These are phyloP conservation scores for Cossypha heuglini DNA, from an alignment of 2,797 vertebrate species.

Conservation along the genomic window DNA sequence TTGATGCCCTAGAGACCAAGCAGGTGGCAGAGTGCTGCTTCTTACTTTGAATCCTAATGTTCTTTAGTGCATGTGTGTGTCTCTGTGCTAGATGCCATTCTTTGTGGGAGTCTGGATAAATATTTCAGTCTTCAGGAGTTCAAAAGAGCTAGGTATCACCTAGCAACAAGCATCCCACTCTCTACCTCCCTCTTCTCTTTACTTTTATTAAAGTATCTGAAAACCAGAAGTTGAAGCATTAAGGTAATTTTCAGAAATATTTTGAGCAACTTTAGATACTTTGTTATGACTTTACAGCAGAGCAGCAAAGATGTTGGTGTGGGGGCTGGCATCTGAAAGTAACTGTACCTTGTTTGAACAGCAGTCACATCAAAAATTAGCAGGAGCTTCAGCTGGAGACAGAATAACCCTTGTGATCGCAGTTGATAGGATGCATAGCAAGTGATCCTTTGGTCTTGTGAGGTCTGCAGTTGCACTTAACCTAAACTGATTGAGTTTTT, in stretches of 20 bases:
- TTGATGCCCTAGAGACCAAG: not conserved
- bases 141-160: constrained; percentile 55
- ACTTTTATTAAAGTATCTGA: constrained; percentile 59
- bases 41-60: not conserved
- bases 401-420: not conserved
- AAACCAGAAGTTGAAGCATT: constrained; percentile 48
- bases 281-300: not conserved
- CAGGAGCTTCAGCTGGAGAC: not conserved
- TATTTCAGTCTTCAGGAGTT: constrained; percentile 63
- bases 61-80: not conserved
- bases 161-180: constrained; percentile 68
- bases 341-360: not conserved
- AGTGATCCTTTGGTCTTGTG: not conserved
- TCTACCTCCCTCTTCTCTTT: constrained; percentile 45
- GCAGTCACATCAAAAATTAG: not conserved
- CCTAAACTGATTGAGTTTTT: not conserved
- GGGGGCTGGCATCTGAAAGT: not conserved
- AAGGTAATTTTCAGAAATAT: constrained; percentile 66
- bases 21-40: not conserved
- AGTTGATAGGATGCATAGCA: not conserved
- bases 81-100: not conserved
- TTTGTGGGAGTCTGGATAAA: constrained; percentile 18
- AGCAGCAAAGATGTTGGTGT: not conserved
- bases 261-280: constrained; percentile 55
- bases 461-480: not conserved